A percentile compares a stretch with the other conserved stretches of the same genome.
phyloP scores from a whole-genome alignment of 2,113 vertebrate species.

The Beaufortia kweichowensis region DNA sequence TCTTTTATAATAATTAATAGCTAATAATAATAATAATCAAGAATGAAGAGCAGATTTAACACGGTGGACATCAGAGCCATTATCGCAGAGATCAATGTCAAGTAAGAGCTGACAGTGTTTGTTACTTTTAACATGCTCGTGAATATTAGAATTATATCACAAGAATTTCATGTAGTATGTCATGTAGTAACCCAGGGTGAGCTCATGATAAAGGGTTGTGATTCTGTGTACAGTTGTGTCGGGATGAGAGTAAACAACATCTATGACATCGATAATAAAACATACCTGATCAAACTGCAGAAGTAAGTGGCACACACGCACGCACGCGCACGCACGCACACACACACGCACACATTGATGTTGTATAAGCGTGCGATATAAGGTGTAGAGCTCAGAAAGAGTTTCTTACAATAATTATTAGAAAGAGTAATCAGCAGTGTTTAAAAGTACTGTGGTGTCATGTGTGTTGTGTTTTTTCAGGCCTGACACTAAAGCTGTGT shows the following conservation, averaged over 20 bases:
- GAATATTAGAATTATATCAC: too few relatives aligned
- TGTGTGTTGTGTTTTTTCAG: slow-evolving; percentile 64
- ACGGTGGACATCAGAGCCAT: slow-evolving; percentile 87
- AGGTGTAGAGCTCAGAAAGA: too few relatives aligned
- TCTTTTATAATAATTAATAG: too few relatives aligned
- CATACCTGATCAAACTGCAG: slow-evolving; percentile 94
- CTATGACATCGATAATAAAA: slow-evolving; percentile 98
- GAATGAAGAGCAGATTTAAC: slow-evolving; percentile 90
- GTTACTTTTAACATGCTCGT: slow-evolving; percentile 3
- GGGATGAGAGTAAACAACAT: slow-evolving; percentile 97
- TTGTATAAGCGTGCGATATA: too few relatives aligned
- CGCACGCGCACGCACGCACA: not conserved
- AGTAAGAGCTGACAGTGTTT: slow-evolving; percentile 71
- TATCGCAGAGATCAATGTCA: slow-evolving; percentile 84
- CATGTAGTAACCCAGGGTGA: too few relatives aligned
- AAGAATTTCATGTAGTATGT: too few relatives aligned
- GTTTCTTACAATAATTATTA: too few relatives aligned
- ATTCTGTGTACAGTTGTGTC: slow-evolving; percentile 78
- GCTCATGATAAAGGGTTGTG: not conserved
- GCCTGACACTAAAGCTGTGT: slow-evolving; percentile 88
- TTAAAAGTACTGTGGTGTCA: not conserved
- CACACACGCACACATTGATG: not conserved
- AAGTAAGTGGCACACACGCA: slow-evolving; percentile 81
- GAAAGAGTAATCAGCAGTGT: too few relatives aligned
- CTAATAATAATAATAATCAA: not conserved